Base-by-base conservation (phyloP, 2,113 vertebrate genomes). In the Ellobius talpinus region DNA sequence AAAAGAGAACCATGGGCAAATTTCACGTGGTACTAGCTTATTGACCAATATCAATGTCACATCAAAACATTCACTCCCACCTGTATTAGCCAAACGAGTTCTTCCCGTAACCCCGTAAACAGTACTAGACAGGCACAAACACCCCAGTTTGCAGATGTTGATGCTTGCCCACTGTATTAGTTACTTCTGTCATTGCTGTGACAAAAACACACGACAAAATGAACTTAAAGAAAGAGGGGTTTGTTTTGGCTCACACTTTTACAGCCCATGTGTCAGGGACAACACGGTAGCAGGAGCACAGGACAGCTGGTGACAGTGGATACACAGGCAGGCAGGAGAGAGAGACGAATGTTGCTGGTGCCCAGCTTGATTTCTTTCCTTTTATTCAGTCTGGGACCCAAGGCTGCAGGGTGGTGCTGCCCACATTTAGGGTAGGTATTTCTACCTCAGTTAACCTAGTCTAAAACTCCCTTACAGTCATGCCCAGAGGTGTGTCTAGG, bases 1-100 rank as follows among this genome's bases (percentile, higher is more conserved):
- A 88, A 89, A 95, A 94, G 26, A 72, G 72, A 95, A 29, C 8
- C 12, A 26, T 39, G 52, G 84, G 52, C 66, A 90, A 89, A 94
- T 61, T 68, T 39, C 3, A 47, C 12, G 1, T 39, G 17, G 29
- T 8, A 14, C 42, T 47, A 73, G 29, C 39, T 91, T 84, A 24
- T 9, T 74, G n/a, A 88, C 17, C n/a, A 33, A 52, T 0, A 61
- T 58, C 45, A 68, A 31, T 89, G 91, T 89, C 23, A 47, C 58
- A 63, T 29, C 58, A 72, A 16, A 87, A 89, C 88, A 11, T 68
- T 76, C 50, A 66, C 61, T 72, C 70, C 61, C 21, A 63, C 33
- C 50, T n/a, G 4, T 19, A 0, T 70, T 58, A 24, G 13, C 36
- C 45, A 39, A 7, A 42, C 73, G 63, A 55, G n/a, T 66, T 94